Evolutionary conservation across 2,888 invertebrate species (phyloP).

Genomic region (Helicoverpa assulta): DNA sequence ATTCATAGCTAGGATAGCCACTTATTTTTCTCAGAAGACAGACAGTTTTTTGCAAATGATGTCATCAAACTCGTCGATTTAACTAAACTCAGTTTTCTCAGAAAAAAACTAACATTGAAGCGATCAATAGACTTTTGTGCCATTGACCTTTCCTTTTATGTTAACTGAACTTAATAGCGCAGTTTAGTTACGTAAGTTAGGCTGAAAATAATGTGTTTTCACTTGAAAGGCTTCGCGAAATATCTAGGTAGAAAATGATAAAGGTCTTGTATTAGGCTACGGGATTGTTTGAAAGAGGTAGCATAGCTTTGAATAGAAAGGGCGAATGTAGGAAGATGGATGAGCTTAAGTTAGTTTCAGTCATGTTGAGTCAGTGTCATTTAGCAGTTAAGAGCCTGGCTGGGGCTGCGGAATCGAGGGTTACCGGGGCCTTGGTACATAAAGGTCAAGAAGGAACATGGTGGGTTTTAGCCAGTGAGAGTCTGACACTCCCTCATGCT

Average conservation of each 20-base stretch:
- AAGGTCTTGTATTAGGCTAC: neutral
- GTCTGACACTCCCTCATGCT: no score
- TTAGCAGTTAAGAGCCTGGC: no score
- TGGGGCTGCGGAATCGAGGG: no score
- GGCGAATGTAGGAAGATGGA: no score
- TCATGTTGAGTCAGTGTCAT: no score
- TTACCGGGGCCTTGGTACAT: no score
- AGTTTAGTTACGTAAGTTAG: neutral
- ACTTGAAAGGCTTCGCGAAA: neutral
- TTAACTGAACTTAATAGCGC: conserved; percentile 4
- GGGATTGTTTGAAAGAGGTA: neutral
- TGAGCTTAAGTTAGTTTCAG: no score
- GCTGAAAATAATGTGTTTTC: neutral
- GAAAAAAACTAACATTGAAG: conserved; percentile 1
- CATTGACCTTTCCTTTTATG: neutral
- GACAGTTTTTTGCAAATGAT: neutral
- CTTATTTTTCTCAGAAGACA: neutral
- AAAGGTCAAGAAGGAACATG: no score
- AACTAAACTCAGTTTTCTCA: neutral
- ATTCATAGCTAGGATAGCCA: no score
- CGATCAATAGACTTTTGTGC: conserved; percentile 2
- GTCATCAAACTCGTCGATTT: neutral
- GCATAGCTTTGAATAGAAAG: no score
- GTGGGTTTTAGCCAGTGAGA: no score
- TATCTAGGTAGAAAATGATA: no score